Evolutionary conservation across 1,140 invertebrate species (phyloP), one percentile per base, ranked within the genome.

Genomic region (Zaprionus nigranus): DNA sequence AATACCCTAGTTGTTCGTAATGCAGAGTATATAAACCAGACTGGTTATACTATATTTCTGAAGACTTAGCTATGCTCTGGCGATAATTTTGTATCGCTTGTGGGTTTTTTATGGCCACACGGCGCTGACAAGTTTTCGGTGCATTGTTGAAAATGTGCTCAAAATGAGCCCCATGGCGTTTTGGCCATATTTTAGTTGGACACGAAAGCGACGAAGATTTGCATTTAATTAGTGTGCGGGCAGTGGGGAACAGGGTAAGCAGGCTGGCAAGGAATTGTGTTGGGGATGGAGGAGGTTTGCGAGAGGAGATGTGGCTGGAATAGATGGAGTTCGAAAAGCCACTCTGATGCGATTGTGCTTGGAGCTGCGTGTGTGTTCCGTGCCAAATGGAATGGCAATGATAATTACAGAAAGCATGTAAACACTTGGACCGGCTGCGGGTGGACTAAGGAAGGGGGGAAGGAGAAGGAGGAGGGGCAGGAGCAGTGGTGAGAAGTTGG

Each of bases 331-430:
- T 71, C 64, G 66, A 74, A 86, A 73, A 61, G 73, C 65, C 57
- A 69, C 62, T 65, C 74, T 38, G 38, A 36, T 66, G 62, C 43
- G 66, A 34, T 56, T 26, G 53, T 28, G 54, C 56, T 73, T 17
- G 57, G 51, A 64, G 70, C 83, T 76, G 85, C 85, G 85, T 88
- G 85, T 90, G 85, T 90, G 85, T 88, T 88, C 85, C 81, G 79
- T 63, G 71, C 60, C 78, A 82, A 88, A 90, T 81, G 85, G 75
- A 90, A 80, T 87, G 81, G 83, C 84, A 81, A 88, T 90, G 85
- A 88, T 88, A 90, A 88, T 88, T 88, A 90, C 85, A 90, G 82
- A 90, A 88, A 90, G 85, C 85, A 85, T 90, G 81, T 85, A 82
- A 90, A 78, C 75, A 74, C 63, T 63, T 81, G 51, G 66, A 64